Conservation (phyloP, 2,797 vertebrate genomes). For the Pseudochirops corinnae region DNA sequence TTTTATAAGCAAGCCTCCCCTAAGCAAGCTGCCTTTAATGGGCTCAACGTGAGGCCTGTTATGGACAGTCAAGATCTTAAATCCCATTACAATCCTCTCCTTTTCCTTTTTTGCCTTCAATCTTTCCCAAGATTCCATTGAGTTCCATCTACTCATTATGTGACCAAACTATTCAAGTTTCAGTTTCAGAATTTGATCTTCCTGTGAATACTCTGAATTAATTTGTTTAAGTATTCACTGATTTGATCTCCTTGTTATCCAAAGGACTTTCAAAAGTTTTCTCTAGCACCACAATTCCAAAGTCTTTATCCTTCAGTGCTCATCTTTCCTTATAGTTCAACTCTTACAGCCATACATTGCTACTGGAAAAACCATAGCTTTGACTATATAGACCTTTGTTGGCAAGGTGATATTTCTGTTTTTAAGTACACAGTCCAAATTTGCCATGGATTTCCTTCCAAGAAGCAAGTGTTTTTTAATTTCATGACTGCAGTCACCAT, state of each 20-base stretch:
- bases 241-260: background rate
- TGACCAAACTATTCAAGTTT: background rate
- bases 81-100: background rate
- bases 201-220: background rate
- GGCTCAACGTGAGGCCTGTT: no score
- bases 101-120: background rate
- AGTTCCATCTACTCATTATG: background rate
- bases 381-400: background rate
- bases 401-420: background rate
- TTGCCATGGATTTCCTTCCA: background rate
- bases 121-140: background rate
- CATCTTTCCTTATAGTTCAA: background rate
- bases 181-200: background rate
- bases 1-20: no score
- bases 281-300: background rate
- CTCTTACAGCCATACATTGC: background rate
- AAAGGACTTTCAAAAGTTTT: background rate
- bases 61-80: no score
- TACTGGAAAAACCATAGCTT: background rate
- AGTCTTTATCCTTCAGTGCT: background rate
- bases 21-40: no score
- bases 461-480: background rate
- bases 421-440: background rate
- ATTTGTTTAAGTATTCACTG: background rate
- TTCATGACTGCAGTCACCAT: background rate